These are phyloP conservation scores for Dicyrtoma fusca DNA, from an alignment of 2,888 invertebrate genomes.

Conservation along the genomic window DNA sequence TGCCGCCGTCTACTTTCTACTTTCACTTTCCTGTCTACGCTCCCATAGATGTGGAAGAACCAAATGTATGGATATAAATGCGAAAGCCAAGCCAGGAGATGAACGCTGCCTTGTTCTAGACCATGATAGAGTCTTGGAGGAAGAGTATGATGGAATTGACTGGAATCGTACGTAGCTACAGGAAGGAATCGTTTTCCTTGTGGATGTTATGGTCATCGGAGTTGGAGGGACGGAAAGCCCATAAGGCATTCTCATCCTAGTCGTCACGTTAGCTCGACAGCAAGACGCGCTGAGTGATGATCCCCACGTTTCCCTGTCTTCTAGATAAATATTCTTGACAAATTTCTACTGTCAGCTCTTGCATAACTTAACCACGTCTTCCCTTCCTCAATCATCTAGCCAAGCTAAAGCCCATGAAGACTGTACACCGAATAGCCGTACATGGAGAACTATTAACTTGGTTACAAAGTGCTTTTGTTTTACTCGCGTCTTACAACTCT, in stretches of 20 bases:
- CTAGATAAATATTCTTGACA: constrained; percentile 26
- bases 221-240: not conserved
- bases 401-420: not conserved
- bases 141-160: not conserved
- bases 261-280: constrained; percentile 27
- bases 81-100: not conserved
- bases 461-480: constrained; percentile 11
- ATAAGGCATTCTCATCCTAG: constrained; percentile 27
- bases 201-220: constrained; percentile 31
- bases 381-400: not conserved
- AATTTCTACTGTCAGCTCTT: constrained; percentile 19
- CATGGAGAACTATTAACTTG: not conserved
- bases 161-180: not conserved
- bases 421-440: not conserved
- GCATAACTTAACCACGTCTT: constrained; percentile 20
- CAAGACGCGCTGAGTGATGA: constrained; percentile 25
- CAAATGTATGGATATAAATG: no score
- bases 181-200: not conserved
- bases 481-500: not conserved
- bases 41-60: no score
- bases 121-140: not conserved
- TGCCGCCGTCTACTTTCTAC: not conserved
- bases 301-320: constrained; percentile 17
- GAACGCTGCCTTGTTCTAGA: no score
- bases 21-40: no score